Evolutionary conservation across 2,888 invertebrate genomes (phyloP).

Genomic region (Hyles lineata): DNA sequence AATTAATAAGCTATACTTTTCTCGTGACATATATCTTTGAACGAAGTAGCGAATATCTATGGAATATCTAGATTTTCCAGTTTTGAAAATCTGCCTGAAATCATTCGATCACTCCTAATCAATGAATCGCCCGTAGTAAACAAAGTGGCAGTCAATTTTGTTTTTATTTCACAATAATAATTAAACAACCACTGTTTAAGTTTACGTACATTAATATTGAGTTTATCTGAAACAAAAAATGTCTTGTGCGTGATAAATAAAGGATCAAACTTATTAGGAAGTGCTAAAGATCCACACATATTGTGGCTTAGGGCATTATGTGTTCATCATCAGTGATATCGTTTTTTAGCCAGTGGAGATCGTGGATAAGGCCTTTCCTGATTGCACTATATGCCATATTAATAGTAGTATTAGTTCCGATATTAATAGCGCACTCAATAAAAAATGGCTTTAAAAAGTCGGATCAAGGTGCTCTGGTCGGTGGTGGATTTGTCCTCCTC

Average conservation of each 20-base stretch:
- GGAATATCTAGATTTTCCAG: neutral
- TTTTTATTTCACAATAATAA: slow-evolving; percentile 21
- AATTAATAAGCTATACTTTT: neutral
- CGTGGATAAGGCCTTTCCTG: slow-evolving; percentile 95
- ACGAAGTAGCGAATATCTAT: neutral
- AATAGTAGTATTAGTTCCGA: slow-evolving; percentile 93
- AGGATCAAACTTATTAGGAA: slow-evolving; percentile 29
- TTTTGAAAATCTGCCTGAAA: neutral
- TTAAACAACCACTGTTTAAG: neutral
- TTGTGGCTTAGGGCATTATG: slow-evolving; percentile 56
- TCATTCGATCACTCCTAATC: slow-evolving; percentile 11
- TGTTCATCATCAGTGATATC: slow-evolving; percentile 67
- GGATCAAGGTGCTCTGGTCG: slow-evolving; percentile 93
- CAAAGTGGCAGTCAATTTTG: slow-evolving; percentile 17
- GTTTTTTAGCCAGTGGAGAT: slow-evolving; percentile 88
- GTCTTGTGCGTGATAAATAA: slow-evolving; percentile 44
- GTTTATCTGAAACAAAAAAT: neutral
- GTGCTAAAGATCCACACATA: slow-evolving; percentile 22
- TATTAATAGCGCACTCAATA: slow-evolving; percentile 92
- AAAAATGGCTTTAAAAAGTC: slow-evolving; percentile 91
- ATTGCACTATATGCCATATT: slow-evolving; percentile 92
- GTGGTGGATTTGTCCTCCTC: slow-evolving; percentile 95
- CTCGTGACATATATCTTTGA: neutral
- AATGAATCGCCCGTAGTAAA: slow-evolving; percentile 26
- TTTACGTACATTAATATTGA: neutral